phyloP scores from a whole-genome alignment of 2,113 vertebrate species.

The Girardinichthys multiradiatus region DNA sequence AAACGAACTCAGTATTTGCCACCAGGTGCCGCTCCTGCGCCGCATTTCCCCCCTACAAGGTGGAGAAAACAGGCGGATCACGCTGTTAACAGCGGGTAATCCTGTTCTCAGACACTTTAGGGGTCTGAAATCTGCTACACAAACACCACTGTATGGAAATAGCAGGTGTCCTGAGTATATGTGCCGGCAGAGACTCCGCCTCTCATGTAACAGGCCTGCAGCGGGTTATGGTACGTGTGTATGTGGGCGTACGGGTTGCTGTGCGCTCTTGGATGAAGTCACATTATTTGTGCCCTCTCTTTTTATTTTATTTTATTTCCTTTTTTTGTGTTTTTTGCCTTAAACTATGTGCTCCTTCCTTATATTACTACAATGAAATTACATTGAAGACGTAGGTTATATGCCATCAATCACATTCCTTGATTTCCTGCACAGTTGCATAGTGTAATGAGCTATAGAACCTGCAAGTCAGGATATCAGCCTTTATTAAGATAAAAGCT shows the following conservation, averaged over 20 bases:
- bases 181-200: not conserved
- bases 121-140: not conserved
- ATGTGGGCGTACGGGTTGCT: not conserved
- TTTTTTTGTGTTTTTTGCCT: too few relatives aligned
- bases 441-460: too few relatives aligned
- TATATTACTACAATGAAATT: not conserved
- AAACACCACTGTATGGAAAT: not conserved
- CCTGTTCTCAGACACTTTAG: not conserved
- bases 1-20: slow-evolving; percentile 30
- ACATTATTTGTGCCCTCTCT: not conserved
- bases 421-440: too few relatives aligned
- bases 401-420: too few relatives aligned
- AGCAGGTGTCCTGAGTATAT: not conserved
- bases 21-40: slow-evolving; percentile 72
- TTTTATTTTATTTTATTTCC: not conserved
- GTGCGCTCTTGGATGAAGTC: not conserved
- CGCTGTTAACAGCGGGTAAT: not conserved
- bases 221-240: not conserved
- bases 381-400: too few relatives aligned
- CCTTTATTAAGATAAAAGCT: not conserved
- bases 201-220: not conserved
- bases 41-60: slow-evolving; percentile 6
- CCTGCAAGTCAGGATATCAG: not conserved
- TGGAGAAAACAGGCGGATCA: slow-evolving; percentile 1
- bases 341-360: not conserved